Evolutionary conservation across 2,888 invertebrate species (phyloP).

Genomic region (Kuschelorhynchus macadamiae): DNA sequence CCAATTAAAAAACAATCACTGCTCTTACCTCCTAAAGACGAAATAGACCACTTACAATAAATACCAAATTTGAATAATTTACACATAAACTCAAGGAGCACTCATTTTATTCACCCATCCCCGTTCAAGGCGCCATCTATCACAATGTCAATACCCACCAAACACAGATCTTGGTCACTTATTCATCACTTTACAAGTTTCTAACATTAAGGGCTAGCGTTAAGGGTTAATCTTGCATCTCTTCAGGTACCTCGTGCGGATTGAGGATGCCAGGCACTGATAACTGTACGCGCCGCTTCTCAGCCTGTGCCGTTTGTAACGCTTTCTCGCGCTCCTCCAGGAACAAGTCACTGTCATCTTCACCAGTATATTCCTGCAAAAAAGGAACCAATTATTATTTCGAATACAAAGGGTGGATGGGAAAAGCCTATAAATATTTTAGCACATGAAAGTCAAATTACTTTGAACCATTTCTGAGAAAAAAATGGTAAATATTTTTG

Average conservation of each 20-base stretch:
- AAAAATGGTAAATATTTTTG: too few species aligned
- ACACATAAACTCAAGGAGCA: too few species aligned
- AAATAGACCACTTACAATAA: not conserved
- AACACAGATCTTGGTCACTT: constrained; percentile 41
- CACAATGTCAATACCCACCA: constrained; percentile 22
- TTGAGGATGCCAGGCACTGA: constrained; percentile 97
- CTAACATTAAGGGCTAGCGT: constrained; percentile 39
- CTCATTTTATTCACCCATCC: constrained; percentile 19
- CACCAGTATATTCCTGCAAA: constrained; percentile 95
- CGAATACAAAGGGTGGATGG: not conserved
- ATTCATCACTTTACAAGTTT: constrained; percentile 44
- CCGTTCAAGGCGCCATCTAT: constrained; percentile 13
- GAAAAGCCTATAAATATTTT: too few species aligned
- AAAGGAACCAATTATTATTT: constrained; percentile 15
- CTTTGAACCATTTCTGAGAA: too few species aligned
- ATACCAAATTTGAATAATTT: too few species aligned
- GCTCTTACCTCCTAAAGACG: constrained; percentile 9
- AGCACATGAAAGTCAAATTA: too few species aligned
- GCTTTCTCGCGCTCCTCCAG: constrained; percentile 96
- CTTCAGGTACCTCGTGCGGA: constrained; percentile 95
- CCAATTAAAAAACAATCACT: constrained; percentile 4
- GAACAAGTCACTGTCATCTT: constrained; percentile 97
- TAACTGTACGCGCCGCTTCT: constrained; percentile 93
- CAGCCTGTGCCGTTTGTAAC: constrained; percentile 90
- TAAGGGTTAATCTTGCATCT: constrained; percentile 88